Evolutionary conservation across 2,888 invertebrate genomes (phyloP).

Genomic region (Drosophila infuscata): DNA sequence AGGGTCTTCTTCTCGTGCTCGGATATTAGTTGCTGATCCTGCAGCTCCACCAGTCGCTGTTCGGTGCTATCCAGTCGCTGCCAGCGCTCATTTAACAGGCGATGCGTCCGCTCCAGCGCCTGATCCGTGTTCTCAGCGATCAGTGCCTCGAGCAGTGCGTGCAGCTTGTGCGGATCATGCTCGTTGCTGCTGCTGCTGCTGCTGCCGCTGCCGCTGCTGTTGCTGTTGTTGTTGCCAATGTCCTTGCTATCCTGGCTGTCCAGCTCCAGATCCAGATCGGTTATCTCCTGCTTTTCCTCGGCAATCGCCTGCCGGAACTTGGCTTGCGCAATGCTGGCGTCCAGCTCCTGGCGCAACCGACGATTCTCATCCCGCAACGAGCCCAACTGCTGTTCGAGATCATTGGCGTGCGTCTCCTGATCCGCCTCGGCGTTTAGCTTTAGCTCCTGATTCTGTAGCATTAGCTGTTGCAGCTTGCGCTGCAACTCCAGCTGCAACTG

Average conservation of each 20-base stretch:
- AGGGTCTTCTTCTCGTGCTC: conserved; percentile 87
- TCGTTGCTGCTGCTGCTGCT: conserved; percentile 14
- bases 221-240: conserved; percentile 11
- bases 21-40: conserved; percentile 85
- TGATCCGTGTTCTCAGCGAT: conserved; percentile 40
- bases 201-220: too few relatives aligned
- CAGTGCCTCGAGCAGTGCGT: conserved; percentile 65
- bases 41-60: conserved; percentile 78
- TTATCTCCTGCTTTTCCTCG: conserved; percentile 82
- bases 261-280: conserved; percentile 78
- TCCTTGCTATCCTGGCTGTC: conserved; percentile 48
- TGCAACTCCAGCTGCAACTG: conserved; percentile 78
- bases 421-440: conserved; percentile 79
- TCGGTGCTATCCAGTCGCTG: conserved; percentile 86
- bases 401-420: conserved; percentile 74
- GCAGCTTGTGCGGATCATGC: conserved; percentile 67
- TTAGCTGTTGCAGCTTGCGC: conserved; percentile 73
- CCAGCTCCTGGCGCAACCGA: conserved; percentile 71
- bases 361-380: conserved; percentile 70
- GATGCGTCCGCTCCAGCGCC: conserved; percentile 84
- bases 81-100: conserved; percentile 86
- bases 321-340: conserved; percentile 67
- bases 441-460: conserved; percentile 78
- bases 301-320: conserved; percentile 77
- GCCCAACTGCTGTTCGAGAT: conserved; percentile 74